Conservation (phyloP, 2,888 invertebrate species). For the Heliconius erato region DNA sequence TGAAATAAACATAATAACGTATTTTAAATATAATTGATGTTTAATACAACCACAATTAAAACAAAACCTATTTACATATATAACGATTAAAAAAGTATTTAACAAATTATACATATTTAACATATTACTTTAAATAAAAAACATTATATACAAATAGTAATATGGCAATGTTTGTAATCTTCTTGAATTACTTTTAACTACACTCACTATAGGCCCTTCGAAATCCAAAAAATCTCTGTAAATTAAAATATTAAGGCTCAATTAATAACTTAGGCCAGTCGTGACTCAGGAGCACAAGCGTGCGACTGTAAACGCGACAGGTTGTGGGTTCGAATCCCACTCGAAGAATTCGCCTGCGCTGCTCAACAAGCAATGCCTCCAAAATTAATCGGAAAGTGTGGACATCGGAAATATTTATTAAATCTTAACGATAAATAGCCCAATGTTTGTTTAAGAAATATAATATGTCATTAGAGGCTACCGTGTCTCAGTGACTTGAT, state of each 20-base stretch:
- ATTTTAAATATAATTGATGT: background rate
- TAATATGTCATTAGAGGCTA: too few species aligned
- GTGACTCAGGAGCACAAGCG: background rate
- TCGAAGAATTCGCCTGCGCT: too few species aligned
- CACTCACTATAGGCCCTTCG: background rate
- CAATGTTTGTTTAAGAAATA: too few species aligned
- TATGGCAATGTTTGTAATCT: background rate
- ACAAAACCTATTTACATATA: background rate
- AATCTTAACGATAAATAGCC: too few species aligned
- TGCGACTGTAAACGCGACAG: too few species aligned
- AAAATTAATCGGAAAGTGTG: too few species aligned
- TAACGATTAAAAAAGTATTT: background rate
- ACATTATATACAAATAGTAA: conserved; percentile 1
- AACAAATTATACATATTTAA: background rate
- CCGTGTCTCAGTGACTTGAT: too few species aligned
- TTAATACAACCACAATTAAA: background rate
- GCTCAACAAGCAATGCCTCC: too few species aligned
- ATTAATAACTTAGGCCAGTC: background rate
- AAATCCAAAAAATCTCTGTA: conserved; percentile 18
- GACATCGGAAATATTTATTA: too few species aligned
- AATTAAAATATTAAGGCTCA: background rate
- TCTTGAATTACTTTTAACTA: conserved; percentile 10
- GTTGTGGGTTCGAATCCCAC: too few species aligned
- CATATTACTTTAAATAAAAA: conserved; percentile 9
- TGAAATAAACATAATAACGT: background rate